Evolutionary conservation across 2,113 vertebrate species (phyloP), one percentile per base, ranked within the genome.

Genomic region (Lasiurus cinereus): DNA sequence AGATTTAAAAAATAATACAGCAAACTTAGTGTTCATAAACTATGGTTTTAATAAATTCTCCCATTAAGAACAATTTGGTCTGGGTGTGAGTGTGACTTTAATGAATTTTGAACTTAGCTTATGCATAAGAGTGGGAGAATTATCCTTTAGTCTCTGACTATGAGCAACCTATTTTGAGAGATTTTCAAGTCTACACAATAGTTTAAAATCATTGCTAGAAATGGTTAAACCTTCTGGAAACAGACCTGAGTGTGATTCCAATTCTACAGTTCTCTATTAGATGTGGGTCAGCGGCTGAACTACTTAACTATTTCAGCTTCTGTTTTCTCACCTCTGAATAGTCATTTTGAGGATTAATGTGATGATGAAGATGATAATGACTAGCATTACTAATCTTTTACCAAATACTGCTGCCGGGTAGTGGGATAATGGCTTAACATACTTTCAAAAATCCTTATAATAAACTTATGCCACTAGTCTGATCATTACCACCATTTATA

Each of bases 271-370:
- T 88, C 54, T 64, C 27, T 91, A 2, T 39, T 56, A 62, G 59
- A 93, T 52, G 8, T 70, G n/a, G 31, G 21, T 43, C 13, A 13
- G 21, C 72, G 8, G 52, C 15, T 69, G 67, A 72, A 46, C 83
- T 62, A 31, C 50, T 77, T 77, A 96, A 86, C 39, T 84, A 16
- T 59, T 92, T 66, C 78, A 95, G 64, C 77, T 72, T 95, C 52
- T 92, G 33, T 90, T 90, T 79, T 73, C 74, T 92, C 15, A 67
- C 8, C n/a, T 79, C 33, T 54, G 64, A 83, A 43, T 54, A 78
- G 33, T 64, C 79, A 14, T 92, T 95, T 80, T 88, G 66, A 95
- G 39, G 59, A 21, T 84, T 9, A 67, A 1, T 46, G 21, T 74
- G 46, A 74, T 67, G 52, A 73, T 85, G 54, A 91, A 79, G 64